Conservation (phyloP, 2,888 invertebrate species). For the Andricus curvator region DNA sequence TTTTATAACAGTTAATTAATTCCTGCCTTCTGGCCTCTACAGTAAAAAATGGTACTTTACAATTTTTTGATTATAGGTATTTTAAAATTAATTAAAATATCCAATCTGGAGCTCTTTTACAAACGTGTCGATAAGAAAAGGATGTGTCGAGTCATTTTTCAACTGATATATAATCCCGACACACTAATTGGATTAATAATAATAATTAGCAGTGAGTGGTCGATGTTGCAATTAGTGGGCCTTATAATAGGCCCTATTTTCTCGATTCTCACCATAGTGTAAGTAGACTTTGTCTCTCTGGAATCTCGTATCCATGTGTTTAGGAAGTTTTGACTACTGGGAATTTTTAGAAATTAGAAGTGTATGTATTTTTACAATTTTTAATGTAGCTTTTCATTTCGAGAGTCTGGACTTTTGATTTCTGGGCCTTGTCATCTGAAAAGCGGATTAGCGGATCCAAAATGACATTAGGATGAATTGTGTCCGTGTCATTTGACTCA, state of each 20-base stretch:
- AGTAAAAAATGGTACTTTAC: background rate
- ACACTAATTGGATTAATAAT: slow-evolving; percentile 3
- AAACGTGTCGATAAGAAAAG: background rate
- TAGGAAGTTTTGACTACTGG: too few species aligned
- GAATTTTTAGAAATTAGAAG: too few species aligned
- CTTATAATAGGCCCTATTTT: background rate
- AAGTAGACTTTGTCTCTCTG: background rate
- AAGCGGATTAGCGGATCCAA: too few species aligned
- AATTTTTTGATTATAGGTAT: background rate
- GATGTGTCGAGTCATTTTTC: background rate
- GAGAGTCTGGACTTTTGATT: too few species aligned
- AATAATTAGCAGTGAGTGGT: background rate
- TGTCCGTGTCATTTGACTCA: too few species aligned
- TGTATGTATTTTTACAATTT: too few species aligned
- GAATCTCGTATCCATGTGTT: background rate
- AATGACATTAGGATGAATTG: too few species aligned
- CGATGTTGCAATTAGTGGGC: background rate
- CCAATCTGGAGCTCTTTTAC: background rate
- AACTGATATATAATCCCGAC: background rate
- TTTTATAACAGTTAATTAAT: slow-evolving; percentile 8
- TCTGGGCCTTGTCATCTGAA: too few species aligned
- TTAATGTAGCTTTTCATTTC: too few species aligned
- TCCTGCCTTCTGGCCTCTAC: background rate
- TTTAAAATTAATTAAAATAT: background rate
- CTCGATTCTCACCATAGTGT: background rate